Conservation (phyloP, 2,113 vertebrate species). For the Ammospiza nelsoni region DNA sequence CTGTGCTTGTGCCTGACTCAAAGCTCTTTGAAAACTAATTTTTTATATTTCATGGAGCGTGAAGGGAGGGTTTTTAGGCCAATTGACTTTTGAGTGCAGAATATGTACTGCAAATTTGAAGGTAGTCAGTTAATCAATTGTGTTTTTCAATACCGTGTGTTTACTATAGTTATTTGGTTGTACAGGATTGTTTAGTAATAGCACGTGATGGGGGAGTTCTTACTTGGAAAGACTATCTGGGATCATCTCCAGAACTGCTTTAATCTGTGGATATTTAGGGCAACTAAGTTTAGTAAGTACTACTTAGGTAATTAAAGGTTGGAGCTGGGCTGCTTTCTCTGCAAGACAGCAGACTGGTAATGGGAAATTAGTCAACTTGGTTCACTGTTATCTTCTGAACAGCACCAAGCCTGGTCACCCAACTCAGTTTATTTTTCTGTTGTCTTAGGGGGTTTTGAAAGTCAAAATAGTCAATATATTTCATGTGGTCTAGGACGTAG, state of each 20-base stretch:
- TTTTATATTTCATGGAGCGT: neutral
- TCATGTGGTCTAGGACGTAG: neutral
- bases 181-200: neutral
- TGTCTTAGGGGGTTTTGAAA: neutral
- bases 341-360: neutral
- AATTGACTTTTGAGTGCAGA: neutral
- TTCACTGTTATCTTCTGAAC: neutral
- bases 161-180: neutral
- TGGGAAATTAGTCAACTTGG: neutral
- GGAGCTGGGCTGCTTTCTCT: conserved; percentile 4
- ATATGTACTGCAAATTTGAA: neutral
- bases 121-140: neutral
- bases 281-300: conserved; percentile 47
- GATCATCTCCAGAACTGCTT: conserved; percentile 31
- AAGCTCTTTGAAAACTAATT: neutral
- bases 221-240: conserved; percentile 33
- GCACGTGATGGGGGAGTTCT: conserved; percentile 11
- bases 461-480: neutral
- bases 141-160: neutral
- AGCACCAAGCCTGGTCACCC: neutral
- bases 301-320: conserved; percentile 49
- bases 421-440: neutral
- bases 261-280: conserved; percentile 60
- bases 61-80: neutral
- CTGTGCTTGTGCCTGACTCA: neutral